Evolutionary conservation across 2,797 vertebrate species (phyloP).

Genomic region (Melopsittacus undulatus): DNA sequence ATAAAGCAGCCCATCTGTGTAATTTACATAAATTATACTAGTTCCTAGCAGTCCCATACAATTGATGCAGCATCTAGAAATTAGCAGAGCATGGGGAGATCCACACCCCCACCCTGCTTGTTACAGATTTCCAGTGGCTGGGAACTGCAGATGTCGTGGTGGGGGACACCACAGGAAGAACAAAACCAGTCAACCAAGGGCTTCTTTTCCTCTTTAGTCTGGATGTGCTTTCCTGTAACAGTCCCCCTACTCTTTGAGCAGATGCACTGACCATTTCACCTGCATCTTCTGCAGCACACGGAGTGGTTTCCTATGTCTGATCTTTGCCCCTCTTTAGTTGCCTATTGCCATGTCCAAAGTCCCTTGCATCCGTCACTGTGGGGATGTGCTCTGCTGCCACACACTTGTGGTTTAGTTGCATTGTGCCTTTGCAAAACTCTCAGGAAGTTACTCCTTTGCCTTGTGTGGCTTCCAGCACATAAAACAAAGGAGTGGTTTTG

Average conservation of each 20-base stretch:
- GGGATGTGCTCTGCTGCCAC: neutral
- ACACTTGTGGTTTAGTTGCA: accelerated
- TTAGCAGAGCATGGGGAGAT: conserved; percentile 29
- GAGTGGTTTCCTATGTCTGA: neutral
- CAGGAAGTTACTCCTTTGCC: neutral
- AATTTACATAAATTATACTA: conserved; percentile 72
- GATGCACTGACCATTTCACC: neutral
- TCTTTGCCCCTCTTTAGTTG: neutral
- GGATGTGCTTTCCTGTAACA: neutral
- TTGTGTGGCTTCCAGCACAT: accelerated
- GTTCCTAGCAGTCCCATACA: conserved; percentile 60
- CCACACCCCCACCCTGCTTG: neutral
- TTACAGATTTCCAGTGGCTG: conserved; percentile 12
- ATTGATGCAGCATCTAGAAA: conserved; percentile 52
- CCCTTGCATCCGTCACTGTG: neutral
- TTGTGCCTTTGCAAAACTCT: neutral
- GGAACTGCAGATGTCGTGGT: neutral
- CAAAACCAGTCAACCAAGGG: neutral
- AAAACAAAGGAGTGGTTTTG: neutral
- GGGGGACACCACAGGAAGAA: neutral
- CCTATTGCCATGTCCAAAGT: neutral
- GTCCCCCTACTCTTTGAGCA: neutral
- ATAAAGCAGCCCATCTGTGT: conserved; percentile 71
- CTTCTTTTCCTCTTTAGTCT: neutral
- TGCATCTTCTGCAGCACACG: neutral